phyloP scores from a whole-genome alignment of 1,140 invertebrate species.

The Tetramorium alpestre region DNA sequence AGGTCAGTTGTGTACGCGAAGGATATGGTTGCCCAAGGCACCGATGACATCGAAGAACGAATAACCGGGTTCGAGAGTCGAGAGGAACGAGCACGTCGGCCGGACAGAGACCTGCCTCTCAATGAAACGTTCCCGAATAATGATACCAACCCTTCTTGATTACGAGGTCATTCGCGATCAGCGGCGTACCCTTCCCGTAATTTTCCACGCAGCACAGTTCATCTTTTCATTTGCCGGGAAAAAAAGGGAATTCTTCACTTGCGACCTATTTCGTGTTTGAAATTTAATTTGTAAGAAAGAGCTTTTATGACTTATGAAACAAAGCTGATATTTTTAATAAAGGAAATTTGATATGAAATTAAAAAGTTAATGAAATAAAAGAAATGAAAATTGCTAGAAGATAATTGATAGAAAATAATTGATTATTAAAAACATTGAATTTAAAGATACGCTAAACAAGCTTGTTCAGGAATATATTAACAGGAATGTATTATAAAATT shows the following conservation, averaged over 20 bases:
- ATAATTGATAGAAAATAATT: not conserved
- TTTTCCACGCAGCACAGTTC: not conserved
- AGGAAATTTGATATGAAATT: not conserved
- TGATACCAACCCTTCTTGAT: slow-evolving; percentile 56
- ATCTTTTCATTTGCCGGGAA: not conserved
- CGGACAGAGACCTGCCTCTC: slow-evolving; percentile 57
- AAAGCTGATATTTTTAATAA: not conserved
- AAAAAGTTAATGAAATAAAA: not conserved
- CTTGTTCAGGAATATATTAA: not conserved
- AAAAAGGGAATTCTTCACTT: not conserved
- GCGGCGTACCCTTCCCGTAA: slow-evolving; percentile 15
- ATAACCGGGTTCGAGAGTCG: slow-evolving; percentile 74
- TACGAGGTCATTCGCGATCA: slow-evolving; percentile 19
- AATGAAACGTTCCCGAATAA: slow-evolving; percentile 72
- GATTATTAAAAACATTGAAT: not conserved
- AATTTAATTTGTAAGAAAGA: not conserved
- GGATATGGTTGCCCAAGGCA: slow-evolving; percentile 83
- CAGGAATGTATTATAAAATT: not conserved
- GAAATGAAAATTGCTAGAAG: not conserved
- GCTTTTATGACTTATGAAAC: not conserved
- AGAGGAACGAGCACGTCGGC: slow-evolving; percentile 39
- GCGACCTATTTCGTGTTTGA: not conserved
- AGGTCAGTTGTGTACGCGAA: slow-evolving; percentile 80
- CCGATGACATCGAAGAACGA: slow-evolving; percentile 84
- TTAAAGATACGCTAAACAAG: not conserved